Base-by-base conservation (phyloP, 2,888 invertebrate species). In the Apamea sordens region DNA sequence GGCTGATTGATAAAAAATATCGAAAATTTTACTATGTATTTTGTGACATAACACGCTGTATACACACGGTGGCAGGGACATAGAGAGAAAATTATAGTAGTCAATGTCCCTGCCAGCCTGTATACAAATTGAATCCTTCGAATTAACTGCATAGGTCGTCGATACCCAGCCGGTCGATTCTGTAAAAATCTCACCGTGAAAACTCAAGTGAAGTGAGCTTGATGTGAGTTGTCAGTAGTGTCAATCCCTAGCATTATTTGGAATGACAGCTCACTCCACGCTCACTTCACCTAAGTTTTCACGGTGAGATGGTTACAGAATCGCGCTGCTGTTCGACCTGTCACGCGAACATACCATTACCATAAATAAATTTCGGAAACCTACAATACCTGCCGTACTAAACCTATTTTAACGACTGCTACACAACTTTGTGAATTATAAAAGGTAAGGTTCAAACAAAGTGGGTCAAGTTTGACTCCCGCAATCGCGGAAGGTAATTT, bases 401-500 rank as follows among this genome's bases (percentile, higher is more conserved):
- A 79, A 83, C 85, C 85, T 90, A 90, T 89, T 90, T 87, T 86
- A 87, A 89, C 83, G 86, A 85, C 88, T 86, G 81, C 75, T 82
- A 88, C 87, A 86, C 83, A 86, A 87, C 86, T 89, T 86, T 80
- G 75, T 80, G 76, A 85, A 78, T 83, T 87, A 85, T 87, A 86
- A 87, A 84, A 85, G 83, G 77, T 78, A 80, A 82, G 86, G 77
- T 84, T 86, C 73, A 75, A 77, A 83, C 53, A 85, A 90, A 92
- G 73, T 90, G 84, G 92, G 91, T 89, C 91, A 92, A 90, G 90
- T 90, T 89, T 91, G 85, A 79, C 72, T 87, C 73, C 79, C 76
- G 82, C 86, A 90, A 91, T 87, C 80, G 84, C 77, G 86, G 83
- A 86, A 90, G 87, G 89, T 90, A 91, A 90, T 91, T 90, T 89